Percentiles rank a stretch among this genome's conserved stretches.
Evolutionary conservation across 1,140 invertebrate species (phyloP).

Genomic region (Parasteatoda tepidariorum): DNA sequence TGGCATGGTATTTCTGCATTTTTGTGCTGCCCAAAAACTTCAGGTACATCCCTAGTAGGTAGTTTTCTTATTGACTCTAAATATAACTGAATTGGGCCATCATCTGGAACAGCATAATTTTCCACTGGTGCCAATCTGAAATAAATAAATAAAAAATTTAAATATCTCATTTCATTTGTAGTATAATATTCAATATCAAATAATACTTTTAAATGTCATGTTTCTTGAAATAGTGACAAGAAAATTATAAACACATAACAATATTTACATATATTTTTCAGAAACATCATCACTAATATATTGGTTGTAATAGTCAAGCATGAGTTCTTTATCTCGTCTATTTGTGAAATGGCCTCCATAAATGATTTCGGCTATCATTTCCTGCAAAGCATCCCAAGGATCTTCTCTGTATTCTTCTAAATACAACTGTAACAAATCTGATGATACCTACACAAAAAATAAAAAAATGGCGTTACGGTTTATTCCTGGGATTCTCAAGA

Average conservation of each 20-base stretch:
- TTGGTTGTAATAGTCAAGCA: slow-evolving; percentile 84
- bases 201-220: too few relatives aligned
- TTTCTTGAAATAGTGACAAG: too few relatives aligned
- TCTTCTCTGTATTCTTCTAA: slow-evolving; percentile 85
- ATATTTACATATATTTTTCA: too few relatives aligned
- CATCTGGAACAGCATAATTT: slow-evolving; percentile 83
- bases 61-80: slow-evolving; percentile 81
- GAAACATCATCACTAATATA: slow-evolving; percentile 79
- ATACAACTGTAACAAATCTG: slow-evolving; percentile 83
- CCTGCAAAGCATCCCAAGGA: slow-evolving; percentile 71
- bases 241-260: too few relatives aligned
- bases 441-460: slow-evolving; percentile 80
- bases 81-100: slow-evolving; percentile 83
- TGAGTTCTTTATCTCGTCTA: slow-evolving; percentile 68
- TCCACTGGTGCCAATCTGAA: slow-evolving; percentile 73
- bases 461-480: too few relatives aligned
- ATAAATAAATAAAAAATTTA: slow-evolving; percentile 39
- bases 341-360: slow-evolving; percentile 72
- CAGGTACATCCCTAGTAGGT: slow-evolving; percentile 81
- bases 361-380: slow-evolving; percentile 70
- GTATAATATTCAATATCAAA: too few relatives aligned
- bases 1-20: slow-evolving; percentile 71
- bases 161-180: too few relatives aligned
- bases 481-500: too few relatives aligned
- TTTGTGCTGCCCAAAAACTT: slow-evolving; percentile 77